Evolutionary conservation across 1,140 invertebrate species (phyloP), one percentile per base, ranked within the genome.

Genomic region (Pseudomyrmex dendroicus): DNA sequence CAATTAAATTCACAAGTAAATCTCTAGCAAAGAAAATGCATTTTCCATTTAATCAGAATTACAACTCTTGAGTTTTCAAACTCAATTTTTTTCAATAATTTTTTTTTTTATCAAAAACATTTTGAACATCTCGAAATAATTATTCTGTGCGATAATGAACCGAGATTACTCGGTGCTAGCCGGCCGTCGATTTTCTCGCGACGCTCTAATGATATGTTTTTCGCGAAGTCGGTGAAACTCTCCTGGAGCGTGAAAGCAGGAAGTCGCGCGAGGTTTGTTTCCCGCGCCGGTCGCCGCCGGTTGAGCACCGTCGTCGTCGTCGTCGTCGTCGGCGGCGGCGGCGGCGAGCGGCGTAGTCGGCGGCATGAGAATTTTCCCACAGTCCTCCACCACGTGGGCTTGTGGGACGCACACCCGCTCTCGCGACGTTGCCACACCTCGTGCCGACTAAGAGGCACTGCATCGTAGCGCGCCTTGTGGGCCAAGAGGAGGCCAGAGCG

Each of bases 341-440:
- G 5, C 61, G 22, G 5, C 61, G 54, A 70, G 76, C 52, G 83
- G 87, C 91, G 90, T 90, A 90, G 90, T 92, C 90, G 89, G 89
- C 91, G 92, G 92, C 93, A 93, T 94, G 93, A 93, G 93, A 93
- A 94, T 93, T 93, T 94, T 94, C 93, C 93, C 93, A 94, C 93
- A 93, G 91, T 93, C 92, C 35, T 92, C 93, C 92, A 92, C 91
- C 85, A 83, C 84, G 85, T 87, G 88, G 87, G 87, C 90, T 87
- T 92, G 92, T 89, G 91, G 90, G 92, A 89, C 85, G 92, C 92
- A 80, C 76, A 80, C 76, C 76, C 76, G 87, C 90, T 89, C 90
- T 86, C 84, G 91, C 92, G 91, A 93, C 92, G 92, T 93, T 93
- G 93, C 92, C 92, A 93, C 91, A 93, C 92, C 93, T 93, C 89